phyloP scores from a whole-genome alignment of 2,888 invertebrate species.

The Drosophila nigritarsus region DNA sequence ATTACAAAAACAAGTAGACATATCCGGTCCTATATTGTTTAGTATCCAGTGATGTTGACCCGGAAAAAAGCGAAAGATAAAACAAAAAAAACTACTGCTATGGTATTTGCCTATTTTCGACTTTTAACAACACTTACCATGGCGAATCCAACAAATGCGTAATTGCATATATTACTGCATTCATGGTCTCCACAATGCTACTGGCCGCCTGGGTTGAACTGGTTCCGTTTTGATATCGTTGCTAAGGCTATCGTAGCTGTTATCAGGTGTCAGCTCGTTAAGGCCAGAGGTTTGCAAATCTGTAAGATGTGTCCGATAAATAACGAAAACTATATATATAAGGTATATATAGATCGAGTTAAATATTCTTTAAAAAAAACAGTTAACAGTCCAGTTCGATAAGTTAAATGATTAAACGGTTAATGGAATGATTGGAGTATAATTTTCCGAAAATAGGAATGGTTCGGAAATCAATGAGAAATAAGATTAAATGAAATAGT shows the following conservation, averaged over 20 bases:
- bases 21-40: background rate
- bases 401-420: too few species aligned
- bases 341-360: background rate
- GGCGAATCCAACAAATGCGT: background rate
- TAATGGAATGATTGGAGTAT: background rate
- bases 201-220: slow-evolving; percentile 85
- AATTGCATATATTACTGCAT: slow-evolving; percentile 82
- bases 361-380: too few species aligned
- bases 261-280: slow-evolving; percentile 43
- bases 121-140: background rate
- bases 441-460: background rate
- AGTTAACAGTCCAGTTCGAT: too few species aligned
- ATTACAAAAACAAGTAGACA: background rate
- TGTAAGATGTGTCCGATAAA: slow-evolving; percentile 7
- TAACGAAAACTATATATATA: background rate
- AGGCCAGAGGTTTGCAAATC: slow-evolving; percentile 58
- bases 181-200: slow-evolving; percentile 88
- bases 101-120: background rate
- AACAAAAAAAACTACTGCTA: background rate
- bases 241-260: slow-evolving; percentile 35
- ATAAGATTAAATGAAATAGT: background rate
- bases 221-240: slow-evolving; percentile 29
- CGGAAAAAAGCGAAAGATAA: background rate
- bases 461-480: background rate
- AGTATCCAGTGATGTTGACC: background rate